A percentile compares a stretch with the other conserved stretches of the same genome.
Conservation (phyloP, 2,888 invertebrate species). For the Lampropteryx suffumata region DNA sequence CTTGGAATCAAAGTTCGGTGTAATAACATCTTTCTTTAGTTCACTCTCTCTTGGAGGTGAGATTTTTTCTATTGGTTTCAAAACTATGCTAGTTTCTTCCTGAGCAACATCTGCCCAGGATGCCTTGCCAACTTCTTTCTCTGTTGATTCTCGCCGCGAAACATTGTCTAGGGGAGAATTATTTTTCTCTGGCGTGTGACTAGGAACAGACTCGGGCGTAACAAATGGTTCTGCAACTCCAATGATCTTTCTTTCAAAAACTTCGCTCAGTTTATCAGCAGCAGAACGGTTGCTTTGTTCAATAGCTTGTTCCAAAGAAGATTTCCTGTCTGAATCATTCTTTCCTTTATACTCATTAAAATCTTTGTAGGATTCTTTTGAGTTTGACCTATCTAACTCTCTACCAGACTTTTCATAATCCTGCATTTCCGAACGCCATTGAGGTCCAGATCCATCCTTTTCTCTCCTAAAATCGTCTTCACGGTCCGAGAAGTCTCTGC, state of each 20-base stretch:
- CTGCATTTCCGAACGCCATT: conserved; percentile 79
- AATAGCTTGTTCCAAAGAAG: conserved; percentile 56
- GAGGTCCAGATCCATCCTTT: conserved; percentile 70
- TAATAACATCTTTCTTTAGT: conserved; percentile 30
- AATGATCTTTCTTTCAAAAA: conserved; percentile 76
- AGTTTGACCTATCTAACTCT: conserved; percentile 73
- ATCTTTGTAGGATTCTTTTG: conserved; percentile 80
- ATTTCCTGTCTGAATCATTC: conserved; percentile 75
- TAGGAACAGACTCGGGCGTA: conserved; percentile 57
- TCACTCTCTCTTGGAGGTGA: conserved; percentile 43
- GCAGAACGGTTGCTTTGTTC: conserved; percentile 70
- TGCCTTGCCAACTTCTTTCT: conserved; percentile 69
- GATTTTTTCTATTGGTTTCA: conserved; percentile 50
- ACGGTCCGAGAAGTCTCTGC: conserved; percentile 75
- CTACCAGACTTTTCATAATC: conserved; percentile 72
- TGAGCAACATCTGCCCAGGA: conserved; percentile 78
- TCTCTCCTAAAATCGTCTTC: conserved; percentile 76
- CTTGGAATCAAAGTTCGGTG: conserved; percentile 32
- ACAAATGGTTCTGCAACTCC: conserved; percentile 64
- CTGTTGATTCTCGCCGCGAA: conserved; percentile 72
- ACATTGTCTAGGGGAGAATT: conserved; percentile 65
- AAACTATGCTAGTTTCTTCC: conserved; percentile 56
- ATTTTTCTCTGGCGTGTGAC: conserved; percentile 75
- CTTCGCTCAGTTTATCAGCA: conserved; percentile 75
- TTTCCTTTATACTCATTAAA: conserved; percentile 76